These are phyloP conservation scores for Conus betulinus DNA, from an alignment of 1,140 invertebrate species.

Conservation along the genomic window DNA sequence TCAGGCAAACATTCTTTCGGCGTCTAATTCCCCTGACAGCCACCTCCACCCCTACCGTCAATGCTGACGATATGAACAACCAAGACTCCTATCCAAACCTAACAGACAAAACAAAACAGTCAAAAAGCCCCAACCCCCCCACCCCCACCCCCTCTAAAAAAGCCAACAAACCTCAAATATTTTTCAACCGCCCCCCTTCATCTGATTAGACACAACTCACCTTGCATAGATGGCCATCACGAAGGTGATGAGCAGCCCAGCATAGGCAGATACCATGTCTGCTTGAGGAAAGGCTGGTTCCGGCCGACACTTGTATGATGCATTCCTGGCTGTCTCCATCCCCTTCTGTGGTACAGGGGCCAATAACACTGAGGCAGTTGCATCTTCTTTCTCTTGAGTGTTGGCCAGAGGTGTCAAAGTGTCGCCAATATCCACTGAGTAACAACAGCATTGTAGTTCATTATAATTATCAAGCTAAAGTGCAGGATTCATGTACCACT, in stretches of 20 bases:
- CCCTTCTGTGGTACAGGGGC: background rate
- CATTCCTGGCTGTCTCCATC: background rate
- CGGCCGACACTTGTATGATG: conserved; percentile 60
- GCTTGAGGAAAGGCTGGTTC: conserved; percentile 63
- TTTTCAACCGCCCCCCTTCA: background rate
- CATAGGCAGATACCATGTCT: conserved; percentile 76
- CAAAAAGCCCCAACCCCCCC: no score
- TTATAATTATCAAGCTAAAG: no score
- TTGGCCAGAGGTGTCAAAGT: conserved; percentile 34
- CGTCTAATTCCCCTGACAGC: no score
- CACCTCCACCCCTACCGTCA: no score
- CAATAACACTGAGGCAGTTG: background rate
- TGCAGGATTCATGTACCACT: no score
- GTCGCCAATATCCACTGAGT: conserved; percentile 24
- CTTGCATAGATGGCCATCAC: conserved; percentile 94
- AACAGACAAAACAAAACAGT: no score
- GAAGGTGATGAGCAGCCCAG: conserved; percentile 95
- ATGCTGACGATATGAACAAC: no score
- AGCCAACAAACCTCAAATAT: no score
- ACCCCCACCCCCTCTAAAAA: no score
- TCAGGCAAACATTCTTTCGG: no score
- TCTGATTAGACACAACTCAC: conserved; percentile 52
- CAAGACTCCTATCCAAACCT: no score
- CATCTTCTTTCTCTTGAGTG: background rate
- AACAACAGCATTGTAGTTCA: no score